Evolutionary conservation across 2,113 vertebrate genomes (phyloP), one percentile per base, ranked within the genome.

Genomic region (Myxocyprinus asiaticus): DNA sequence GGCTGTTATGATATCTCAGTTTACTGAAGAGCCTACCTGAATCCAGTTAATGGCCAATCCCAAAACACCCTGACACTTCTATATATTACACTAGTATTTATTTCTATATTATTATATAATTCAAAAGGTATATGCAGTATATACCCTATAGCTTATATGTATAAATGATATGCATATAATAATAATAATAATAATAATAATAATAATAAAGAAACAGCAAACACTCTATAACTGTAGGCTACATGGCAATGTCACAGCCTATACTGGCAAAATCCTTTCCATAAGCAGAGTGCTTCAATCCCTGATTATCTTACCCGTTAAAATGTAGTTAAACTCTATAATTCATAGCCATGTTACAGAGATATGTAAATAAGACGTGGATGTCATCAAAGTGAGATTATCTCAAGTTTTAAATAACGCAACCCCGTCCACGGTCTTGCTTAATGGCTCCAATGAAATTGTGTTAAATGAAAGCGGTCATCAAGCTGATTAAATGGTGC

Each of bases 401-500:
- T 74, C 45, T 50, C 11, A 9, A 42, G 17, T 72, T 22, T 72
- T 10, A 45, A 72, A 72, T 33, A 45, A 59, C 51, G 8, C 48
- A 69, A 53, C 22, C 67, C 69, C 22, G 22, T 74, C 56, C 58
- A 63, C 17, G 12, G 79, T 66, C 79, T 72, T 42, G 82, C 0
- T 81, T 82, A 79, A 77, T 86, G 86, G 84, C 86, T 85, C 58
- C 82, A 58, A 80, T 86, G 84, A 85, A 78, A 87, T 90, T 88
- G 84, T 84, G 85, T 78, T 59, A 88, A 89, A 90, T 87, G 84
- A 87, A 89, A 91, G 85, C n/a, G 71, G 80, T 4, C 87, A 90
- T 89, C 87, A 89, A 85, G 82, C 85, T 89, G 87, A 89, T 90
- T 89, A 90, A 88, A 88, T 81, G 62, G 50, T 56, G 81, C 42